Evolutionary conservation across 2,797 vertebrate genomes (phyloP).

Genomic region (Platyrinchus mystaceus): DNA sequence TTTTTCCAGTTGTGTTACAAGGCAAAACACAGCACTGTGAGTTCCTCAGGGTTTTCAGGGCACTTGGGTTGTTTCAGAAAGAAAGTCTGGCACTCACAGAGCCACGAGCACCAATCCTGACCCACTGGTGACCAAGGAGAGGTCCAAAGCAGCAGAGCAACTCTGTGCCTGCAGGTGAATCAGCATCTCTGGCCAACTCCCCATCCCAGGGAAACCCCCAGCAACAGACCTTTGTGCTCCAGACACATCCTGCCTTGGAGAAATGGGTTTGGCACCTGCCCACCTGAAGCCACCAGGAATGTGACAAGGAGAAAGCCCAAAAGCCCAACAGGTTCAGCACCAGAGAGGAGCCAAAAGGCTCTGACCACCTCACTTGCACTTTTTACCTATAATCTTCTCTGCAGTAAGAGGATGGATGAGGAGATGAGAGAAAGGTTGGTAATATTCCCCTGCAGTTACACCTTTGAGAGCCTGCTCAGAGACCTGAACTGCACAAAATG

Average conservation of each 20-base stretch:
- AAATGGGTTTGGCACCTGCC: rapidly evolving
- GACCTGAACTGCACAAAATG: constrained; percentile 43
- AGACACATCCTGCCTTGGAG: not conserved
- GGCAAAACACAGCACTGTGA: rapidly evolving
- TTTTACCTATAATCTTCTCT: not conserved
- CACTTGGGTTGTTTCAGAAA: not conserved
- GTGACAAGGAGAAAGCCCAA: rapidly evolving
- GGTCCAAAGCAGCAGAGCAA: not conserved
- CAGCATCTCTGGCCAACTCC: not conserved
- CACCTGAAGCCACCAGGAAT: not conserved
- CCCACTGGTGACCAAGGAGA: rapidly evolving
- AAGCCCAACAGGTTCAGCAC: rapidly evolving
- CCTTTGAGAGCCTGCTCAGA: constrained; percentile 48
- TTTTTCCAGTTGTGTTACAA: constrained; percentile 6
- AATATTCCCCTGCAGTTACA: not conserved
- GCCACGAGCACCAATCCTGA: not conserved
- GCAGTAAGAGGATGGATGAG: not conserved
- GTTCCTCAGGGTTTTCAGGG: not conserved
- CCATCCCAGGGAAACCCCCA: not conserved
- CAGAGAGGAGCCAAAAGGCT: not conserved
- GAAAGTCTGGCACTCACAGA: not conserved
- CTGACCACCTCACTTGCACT: rapidly evolving
- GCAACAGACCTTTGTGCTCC: not conserved
- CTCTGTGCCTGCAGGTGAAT: not conserved
- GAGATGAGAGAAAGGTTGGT: not conserved